Evolutionary conservation across 2,888 invertebrate genomes (phyloP).

Genomic region (Machimus rusticus): DNA sequence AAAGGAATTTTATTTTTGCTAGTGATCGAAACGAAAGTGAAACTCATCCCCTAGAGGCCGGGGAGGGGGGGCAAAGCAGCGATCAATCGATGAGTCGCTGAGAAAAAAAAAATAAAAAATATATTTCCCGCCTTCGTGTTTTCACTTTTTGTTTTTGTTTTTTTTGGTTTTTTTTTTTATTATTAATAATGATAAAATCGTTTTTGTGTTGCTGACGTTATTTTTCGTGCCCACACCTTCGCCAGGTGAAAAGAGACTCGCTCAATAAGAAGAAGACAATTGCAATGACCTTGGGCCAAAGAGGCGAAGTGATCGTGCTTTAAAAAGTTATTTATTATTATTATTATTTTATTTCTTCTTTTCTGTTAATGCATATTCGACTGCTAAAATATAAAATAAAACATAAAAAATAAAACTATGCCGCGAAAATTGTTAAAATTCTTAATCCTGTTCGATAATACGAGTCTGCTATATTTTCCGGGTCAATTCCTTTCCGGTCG

Average conservation of each 20-base stretch:
- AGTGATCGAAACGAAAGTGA: too few species aligned
- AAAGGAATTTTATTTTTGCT: too few species aligned
- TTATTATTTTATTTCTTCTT: too few species aligned
- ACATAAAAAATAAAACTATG: conserved; percentile 67
- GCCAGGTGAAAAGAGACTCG: not conserved
- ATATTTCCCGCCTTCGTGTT: not conserved
- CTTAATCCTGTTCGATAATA: conserved; percentile 92
- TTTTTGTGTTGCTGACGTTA: not conserved
- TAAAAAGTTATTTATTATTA: not conserved
- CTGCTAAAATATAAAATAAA: too few species aligned
- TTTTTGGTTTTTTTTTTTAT: not conserved
- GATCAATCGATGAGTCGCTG: not conserved
- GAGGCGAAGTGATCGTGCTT: not conserved
- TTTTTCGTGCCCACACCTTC: not conserved
- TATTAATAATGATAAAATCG: too few species aligned
- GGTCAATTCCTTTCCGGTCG: conserved; percentile 92
- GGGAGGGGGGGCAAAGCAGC: too few species aligned
- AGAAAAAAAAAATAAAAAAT: too few species aligned
- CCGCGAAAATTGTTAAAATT: conserved; percentile 90
- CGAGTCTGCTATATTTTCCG: conserved; percentile 90
- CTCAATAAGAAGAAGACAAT: not conserved
- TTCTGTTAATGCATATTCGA: not conserved
- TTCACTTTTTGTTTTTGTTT: not conserved
- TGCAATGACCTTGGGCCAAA: not conserved
- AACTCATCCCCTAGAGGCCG: too few species aligned